Evolutionary conservation across 2,888 invertebrate genomes (phyloP), one percentile per base, ranked within the genome.

Genomic region (Nemoura dubitans): DNA sequence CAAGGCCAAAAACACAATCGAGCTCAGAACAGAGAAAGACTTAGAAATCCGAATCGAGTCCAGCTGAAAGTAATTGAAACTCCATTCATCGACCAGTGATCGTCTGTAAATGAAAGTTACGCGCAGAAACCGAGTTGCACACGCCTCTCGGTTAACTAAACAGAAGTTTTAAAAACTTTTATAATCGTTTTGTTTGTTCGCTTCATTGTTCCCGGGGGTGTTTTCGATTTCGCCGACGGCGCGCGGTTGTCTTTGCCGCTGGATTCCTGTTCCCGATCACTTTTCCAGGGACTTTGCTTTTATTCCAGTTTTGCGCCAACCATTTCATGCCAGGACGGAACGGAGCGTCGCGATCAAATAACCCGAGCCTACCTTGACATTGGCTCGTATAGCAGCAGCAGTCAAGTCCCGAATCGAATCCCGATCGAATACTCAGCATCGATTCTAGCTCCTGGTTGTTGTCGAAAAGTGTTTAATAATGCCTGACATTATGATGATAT

Each of bases 171-270:
- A 81, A 81, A 30, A 81, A 28, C 30, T 81, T 81, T 30, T 27
- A 81, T 76, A 76, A 84, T 84, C 27, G 84, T 27, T 84, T 59
- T 84, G 84, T 84, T 84, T 84, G 84, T 29, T 84, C 84, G 28
- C 76, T 30, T 84, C 84, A 84, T 84, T 59, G 84, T 26, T 84
- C 84, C 59, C 84, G 26, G 21, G 84, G 76, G 84, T 26, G 84
- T 28, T 84, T 59, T 84, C 28, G 76, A 42, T n/a, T 83, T 78
- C 28, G 59, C 14, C 59, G 59, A 21, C 59, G 59, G 59, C 2
- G 36, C 36, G 36, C 36, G 59, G 21, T 59, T 59, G 14, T 59
- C 59, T 59, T 59, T 59, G 14, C 6, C 16, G 5, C 16, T 21
- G 21, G 59, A 59, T 7, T 59, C 59, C 59, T 3, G 21, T 10